Conservation (phyloP, 35 echinoderm and acorn worm genomes). For the Heliocidaris tuberculata region DNA sequence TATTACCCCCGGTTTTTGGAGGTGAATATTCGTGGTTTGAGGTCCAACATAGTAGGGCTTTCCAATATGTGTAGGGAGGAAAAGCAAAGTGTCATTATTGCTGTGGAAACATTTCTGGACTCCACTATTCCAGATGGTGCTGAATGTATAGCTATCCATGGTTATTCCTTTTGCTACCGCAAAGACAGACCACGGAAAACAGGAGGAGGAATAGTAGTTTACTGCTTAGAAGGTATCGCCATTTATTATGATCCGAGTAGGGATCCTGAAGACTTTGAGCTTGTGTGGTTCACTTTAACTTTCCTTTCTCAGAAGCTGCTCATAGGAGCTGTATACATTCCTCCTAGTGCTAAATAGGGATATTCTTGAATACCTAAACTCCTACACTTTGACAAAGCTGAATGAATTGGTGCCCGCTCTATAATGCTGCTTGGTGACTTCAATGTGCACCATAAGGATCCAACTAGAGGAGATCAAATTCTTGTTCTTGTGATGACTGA, state of each 20-base stretch:
- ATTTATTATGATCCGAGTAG: conserved; percentile 28
- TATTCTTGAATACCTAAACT: conserved; percentile 64
- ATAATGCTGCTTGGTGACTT: conserved; percentile 70
- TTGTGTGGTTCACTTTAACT: conserved; percentile 57
- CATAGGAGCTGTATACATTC: conserved; percentile 58
- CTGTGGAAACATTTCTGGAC: conserved; percentile 66
- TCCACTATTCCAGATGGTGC: conserved; percentile 58
- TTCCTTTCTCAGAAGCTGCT: conserved; percentile 60
- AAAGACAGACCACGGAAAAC: conserved; percentile 54
- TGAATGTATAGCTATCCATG: conserved; percentile 67
- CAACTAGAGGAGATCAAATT: conserved; percentile 72
- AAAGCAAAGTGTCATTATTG: conserved; percentile 54
- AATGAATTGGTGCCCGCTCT: conserved; percentile 51
- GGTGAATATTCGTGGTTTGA: conserved; percentile 64
- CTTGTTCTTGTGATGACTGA: conserved; percentile 70
- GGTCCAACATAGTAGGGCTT: conserved; percentile 55
- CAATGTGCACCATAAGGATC: conserved; percentile 73
- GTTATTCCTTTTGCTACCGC: conserved; percentile 62
- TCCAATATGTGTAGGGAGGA: conserved; percentile 49
- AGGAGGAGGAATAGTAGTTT: conserved; percentile 67
- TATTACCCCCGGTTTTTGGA: too few relatives aligned
- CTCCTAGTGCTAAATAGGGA: conserved; percentile 66
- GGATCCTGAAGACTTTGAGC: conserved; percentile 53
- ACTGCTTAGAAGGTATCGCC: conserved; percentile 63
- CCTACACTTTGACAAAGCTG: conserved; percentile 53